phyloP scores from a whole-genome alignment of 2,888 invertebrate genomes.

The Hololepta plana region DNA sequence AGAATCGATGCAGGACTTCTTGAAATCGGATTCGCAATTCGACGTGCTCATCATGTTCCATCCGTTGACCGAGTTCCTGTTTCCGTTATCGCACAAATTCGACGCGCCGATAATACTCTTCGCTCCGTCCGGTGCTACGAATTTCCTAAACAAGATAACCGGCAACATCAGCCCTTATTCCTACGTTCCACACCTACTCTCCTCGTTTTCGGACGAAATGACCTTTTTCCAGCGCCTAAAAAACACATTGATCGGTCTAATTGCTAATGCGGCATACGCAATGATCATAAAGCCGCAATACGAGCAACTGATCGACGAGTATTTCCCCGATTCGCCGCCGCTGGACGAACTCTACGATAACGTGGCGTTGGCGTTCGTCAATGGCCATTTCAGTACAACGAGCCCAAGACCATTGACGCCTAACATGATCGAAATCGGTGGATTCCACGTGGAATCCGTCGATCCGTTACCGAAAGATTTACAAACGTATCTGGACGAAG shows the following conservation, averaged over 20 bases:
- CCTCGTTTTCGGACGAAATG: conserved; percentile 16
- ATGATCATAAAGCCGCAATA: conserved; percentile 9
- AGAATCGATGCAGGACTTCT: no score
- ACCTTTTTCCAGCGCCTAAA: conserved; percentile 15
- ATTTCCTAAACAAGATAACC: no score
- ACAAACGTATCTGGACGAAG: conserved; percentile 12
- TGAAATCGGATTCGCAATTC: no score
- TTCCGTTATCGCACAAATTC: no score
- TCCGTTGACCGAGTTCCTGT: no score
- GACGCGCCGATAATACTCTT: no score
- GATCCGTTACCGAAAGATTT: conserved; percentile 11
- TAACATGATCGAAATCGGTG: conserved; percentile 18
- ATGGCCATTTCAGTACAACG: conserved; percentile 16
- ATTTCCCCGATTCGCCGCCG: conserved; percentile 11
- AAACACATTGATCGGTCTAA: no score
- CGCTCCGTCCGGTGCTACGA: no score
- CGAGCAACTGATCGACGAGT: conserved; percentile 10
- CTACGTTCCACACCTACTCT: conserved; percentile 16
- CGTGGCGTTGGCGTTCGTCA: conserved; percentile 14
- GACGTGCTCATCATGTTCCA: no score
- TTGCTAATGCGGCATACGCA: no score
- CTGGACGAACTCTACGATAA: conserved; percentile 11
- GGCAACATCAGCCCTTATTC: conserved; percentile 17
- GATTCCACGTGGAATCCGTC: conserved; percentile 13
- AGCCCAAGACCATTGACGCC: conserved; percentile 16